Conservation (phyloP, 2,888 invertebrate genomes). For the Eucera pruinosa region DNA sequence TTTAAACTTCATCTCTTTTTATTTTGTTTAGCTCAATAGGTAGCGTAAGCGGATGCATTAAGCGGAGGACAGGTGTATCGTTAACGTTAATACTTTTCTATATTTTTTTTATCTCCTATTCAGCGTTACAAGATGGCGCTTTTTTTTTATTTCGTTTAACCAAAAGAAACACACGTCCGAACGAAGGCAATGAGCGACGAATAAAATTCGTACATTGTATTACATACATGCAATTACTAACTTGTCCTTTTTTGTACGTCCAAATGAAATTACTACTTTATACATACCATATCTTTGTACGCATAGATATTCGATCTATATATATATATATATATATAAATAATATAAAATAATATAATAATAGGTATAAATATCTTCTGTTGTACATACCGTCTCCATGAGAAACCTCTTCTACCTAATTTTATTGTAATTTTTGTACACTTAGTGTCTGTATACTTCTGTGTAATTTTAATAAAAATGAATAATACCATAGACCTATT, state of each 20-base stretch:
- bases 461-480: slow-evolving; percentile 77
- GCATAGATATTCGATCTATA: slow-evolving; percentile 54
- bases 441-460: slow-evolving; percentile 79
- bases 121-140: slow-evolving; percentile 46
- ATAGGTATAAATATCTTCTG: slow-evolving; percentile 73
- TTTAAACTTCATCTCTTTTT: slow-evolving; percentile 50
- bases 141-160: too few relatives aligned
- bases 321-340: slow-evolving; percentile 63
- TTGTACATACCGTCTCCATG: slow-evolving; percentile 81
- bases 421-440: slow-evolving; percentile 81
- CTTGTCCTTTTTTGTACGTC: slow-evolving; percentile 61
- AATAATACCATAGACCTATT: slow-evolving; percentile 65
- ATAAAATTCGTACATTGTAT: slow-evolving; percentile 67
- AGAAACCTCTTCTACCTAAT: slow-evolving; percentile 79
- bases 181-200: slow-evolving; percentile 59
- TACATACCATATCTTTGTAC: slow-evolving; percentile 58
- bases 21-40: slow-evolving; percentile 68
- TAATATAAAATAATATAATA: slow-evolving; percentile 46
- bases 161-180: slow-evolving; percentile 61
- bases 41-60: slow-evolving; percentile 70
- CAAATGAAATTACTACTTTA: slow-evolving; percentile 59
- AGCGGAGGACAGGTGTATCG: slow-evolving; percentile 71
- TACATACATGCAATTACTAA: slow-evolving; percentile 64
- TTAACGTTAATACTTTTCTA: slow-evolving; percentile 64
- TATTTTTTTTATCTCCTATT: background rate